These are phyloP conservation scores for Prochilodus magdalenae DNA, from an alignment of 2,113 vertebrate species.

Conservation along the genomic window DNA sequence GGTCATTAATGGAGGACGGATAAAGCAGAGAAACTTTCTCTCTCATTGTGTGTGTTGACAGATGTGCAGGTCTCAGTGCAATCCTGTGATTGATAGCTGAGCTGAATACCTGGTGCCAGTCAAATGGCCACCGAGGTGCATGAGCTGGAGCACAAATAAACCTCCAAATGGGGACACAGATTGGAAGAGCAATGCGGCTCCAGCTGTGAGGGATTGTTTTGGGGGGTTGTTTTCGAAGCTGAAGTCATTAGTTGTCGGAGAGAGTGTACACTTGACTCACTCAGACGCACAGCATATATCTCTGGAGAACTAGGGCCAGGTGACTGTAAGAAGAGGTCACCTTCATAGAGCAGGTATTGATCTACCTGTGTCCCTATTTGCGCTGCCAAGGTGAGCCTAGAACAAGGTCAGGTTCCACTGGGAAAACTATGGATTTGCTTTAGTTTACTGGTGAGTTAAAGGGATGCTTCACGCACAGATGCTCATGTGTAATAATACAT, in stretches of 20 bases:
- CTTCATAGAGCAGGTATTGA: conserved; percentile 51
- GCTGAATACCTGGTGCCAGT: conserved; percentile 38
- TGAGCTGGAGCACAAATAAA: conserved; percentile 38
- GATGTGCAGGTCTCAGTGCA: conserved; percentile 37
- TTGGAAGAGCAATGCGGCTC: conserved; percentile 37
- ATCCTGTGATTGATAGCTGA: conserved; percentile 37
- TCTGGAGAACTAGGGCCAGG: conserved; percentile 43
- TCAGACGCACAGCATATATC: conserved; percentile 46
- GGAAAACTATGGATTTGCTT: conserved; percentile 19
- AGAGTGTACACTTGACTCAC: conserved; percentile 30
- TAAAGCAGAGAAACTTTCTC: not conserved
- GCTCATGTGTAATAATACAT: not conserved
- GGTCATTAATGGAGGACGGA: conserved; percentile 31
- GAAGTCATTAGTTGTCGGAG: conserved; percentile 49
- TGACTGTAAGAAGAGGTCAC: conserved; percentile 45
- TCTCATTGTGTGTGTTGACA: conserved; percentile 7
- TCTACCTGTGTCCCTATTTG: conserved; percentile 31
- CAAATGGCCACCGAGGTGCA: conserved; percentile 33
- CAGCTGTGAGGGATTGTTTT: conserved; percentile 48
- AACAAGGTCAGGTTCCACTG: conserved; percentile 42
- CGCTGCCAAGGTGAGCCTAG: conserved; percentile 5
- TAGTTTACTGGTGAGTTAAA: not conserved
- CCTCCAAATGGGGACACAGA: conserved; percentile 38
- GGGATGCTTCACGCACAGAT: not conserved
- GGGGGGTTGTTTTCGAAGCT: conserved; percentile 42